Percentiles rank a stretch among this genome's conserved stretches.
These are phyloP conservation scores for Eulithis prunata DNA, from an alignment of 2,888 invertebrate species.

Conservation along the genomic window DNA sequence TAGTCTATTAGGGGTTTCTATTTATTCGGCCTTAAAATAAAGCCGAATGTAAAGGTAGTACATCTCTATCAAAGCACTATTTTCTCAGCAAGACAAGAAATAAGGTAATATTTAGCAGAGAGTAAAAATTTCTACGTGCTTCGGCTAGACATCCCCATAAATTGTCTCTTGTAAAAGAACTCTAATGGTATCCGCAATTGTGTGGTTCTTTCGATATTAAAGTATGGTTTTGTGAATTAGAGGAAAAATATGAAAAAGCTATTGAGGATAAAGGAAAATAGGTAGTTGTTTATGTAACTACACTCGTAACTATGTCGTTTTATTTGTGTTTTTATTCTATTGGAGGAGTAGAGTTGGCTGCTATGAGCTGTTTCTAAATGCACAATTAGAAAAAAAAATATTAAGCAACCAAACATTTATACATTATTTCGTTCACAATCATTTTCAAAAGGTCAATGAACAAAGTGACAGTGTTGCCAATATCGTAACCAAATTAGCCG, in stretches of 20 bases:
- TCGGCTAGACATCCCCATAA: constrained; percentile 69
- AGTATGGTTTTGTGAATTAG: constrained; percentile 50
- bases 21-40: constrained; percentile 12
- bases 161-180: constrained; percentile 72
- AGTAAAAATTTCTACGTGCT: constrained; percentile 76
- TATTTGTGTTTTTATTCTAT: too few species aligned
- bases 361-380: too few species aligned
- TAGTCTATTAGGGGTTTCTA: too few species aligned
- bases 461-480: constrained; percentile 26
- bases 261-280: not conserved
- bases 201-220: constrained; percentile 56
- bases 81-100: constrained; percentile 53
- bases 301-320: too few species aligned
- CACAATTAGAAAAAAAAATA: too few species aligned
- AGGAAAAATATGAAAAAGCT: constrained; percentile 30
- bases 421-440: too few species aligned
- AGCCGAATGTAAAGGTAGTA: constrained; percentile 11
- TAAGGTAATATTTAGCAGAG: constrained; percentile 72
- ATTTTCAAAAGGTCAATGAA: not conserved
- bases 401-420: too few species aligned
- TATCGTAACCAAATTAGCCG: constrained; percentile 35
- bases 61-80: constrained; percentile 42
- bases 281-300: too few species aligned
- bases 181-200: constrained; percentile 74
- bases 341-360: too few species aligned